phyloP scores from a whole-genome alignment of 2,797 vertebrate genomes.

The Lacerta bilineata region DNA sequence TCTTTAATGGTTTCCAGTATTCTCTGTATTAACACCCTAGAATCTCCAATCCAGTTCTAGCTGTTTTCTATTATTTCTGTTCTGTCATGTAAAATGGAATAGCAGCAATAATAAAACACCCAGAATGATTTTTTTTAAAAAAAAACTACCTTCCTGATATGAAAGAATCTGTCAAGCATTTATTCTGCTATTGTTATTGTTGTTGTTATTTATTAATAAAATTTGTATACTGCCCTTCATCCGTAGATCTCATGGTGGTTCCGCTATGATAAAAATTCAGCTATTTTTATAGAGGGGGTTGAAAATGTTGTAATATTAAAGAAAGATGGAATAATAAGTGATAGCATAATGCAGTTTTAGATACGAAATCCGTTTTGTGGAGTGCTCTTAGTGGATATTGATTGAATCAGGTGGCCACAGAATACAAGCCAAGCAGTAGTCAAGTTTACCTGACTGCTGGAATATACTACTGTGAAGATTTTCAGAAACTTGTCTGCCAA shows the following conservation, averaged over 20 bases:
- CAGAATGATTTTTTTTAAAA: background rate
- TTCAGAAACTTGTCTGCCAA: constrained; percentile 1
- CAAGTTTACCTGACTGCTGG: background rate
- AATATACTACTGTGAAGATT: background rate
- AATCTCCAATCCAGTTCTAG: constrained; percentile 24
- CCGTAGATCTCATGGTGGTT: too few species aligned
- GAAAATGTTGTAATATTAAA: background rate
- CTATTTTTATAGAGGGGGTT: background rate
- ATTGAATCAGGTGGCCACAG: background rate
- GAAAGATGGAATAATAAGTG: background rate
- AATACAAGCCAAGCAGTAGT: background rate
- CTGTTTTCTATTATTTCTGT: background rate
- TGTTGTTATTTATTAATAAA: too few species aligned
- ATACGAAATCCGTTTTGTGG: background rate
- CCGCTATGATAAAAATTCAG: background rate
- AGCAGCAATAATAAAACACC: background rate
- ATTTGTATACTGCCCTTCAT: too few species aligned
- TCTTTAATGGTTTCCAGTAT: constrained; percentile 44
- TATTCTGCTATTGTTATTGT: too few species aligned
- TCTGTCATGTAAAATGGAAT: background rate
- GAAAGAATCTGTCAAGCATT: too few species aligned
- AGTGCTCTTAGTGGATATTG: constrained; percentile 1
- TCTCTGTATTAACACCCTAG: constrained; percentile 34
- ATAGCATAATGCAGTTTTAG: background rate
- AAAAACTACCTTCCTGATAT: too few species aligned